A percentile compares a stretch with the other conserved stretches of the same genome.
Evolutionary conservation across 1,140 invertebrate genomes (phyloP).

Genomic region (Charaxes varanes): DNA sequence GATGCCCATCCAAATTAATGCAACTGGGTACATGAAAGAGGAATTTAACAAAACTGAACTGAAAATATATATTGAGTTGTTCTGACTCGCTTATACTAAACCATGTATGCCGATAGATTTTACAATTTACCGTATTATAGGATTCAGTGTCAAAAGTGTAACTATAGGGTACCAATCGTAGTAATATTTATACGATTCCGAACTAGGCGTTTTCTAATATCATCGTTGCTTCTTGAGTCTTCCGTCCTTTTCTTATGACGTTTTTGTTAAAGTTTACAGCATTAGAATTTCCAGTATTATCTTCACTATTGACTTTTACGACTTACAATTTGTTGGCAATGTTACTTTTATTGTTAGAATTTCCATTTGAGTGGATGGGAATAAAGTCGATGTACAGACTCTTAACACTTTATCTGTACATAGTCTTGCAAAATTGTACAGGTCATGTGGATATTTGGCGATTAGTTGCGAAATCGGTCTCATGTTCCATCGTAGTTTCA

Average conservation of each 20-base stretch:
- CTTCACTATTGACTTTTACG: slow-evolving; percentile 14
- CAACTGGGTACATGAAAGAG: slow-evolving; percentile 25
- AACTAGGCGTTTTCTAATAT: slow-evolving; percentile 38
- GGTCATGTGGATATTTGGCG: slow-evolving; percentile 74
- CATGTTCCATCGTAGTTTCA: slow-evolving; percentile 42
- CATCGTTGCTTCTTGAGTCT: slow-evolving; percentile 61
- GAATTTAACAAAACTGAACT: slow-evolving; percentile 43
- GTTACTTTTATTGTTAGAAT: slow-evolving; percentile 17
- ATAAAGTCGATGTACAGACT: slow-evolving; percentile 20
- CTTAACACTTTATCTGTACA: slow-evolving; percentile 27
- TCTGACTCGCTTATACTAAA: slow-evolving; percentile 38
- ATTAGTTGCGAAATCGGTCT: slow-evolving; percentile 56
- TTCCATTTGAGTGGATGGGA: slow-evolving; percentile 15
- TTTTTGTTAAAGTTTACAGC: slow-evolving; percentile 19
- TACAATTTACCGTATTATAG: slow-evolving; percentile 45
- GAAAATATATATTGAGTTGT: slow-evolving; percentile 21
- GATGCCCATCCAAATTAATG: slow-evolving; percentile 35
- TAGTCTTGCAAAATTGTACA: slow-evolving; percentile 58
- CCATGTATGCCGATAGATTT: slow-evolving; percentile 53
- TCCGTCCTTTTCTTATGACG: slow-evolving; percentile 60
- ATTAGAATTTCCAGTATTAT: slow-evolving; percentile 9
- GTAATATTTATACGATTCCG: slow-evolving; percentile 42
- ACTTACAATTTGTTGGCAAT: slow-evolving; percentile 14
- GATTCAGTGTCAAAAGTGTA: slow-evolving; percentile 66
- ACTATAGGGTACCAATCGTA: slow-evolving; percentile 65